Evolutionary conservation across 1,140 invertebrate species (phyloP).

Genomic region (Danaus plexippus): DNA sequence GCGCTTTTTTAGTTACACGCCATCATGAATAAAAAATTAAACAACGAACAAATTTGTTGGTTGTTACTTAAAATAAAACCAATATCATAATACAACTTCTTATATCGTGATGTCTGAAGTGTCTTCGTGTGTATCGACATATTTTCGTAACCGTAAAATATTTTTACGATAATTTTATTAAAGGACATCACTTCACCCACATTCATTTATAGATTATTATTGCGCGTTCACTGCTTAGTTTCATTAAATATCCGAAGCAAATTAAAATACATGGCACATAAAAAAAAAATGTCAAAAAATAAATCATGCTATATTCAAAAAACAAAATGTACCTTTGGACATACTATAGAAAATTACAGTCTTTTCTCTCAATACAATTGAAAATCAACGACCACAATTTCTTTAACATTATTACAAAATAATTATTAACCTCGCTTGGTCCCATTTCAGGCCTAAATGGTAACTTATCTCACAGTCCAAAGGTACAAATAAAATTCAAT

Average conservation of each 20-base stretch:
- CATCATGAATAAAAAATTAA: too few species aligned
- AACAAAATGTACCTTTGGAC: constrained; percentile 24
- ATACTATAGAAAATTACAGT: constrained; percentile 20
- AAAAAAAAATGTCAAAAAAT: constrained; percentile 18
- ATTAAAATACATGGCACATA: constrained; percentile 17
- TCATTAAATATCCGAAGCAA: constrained; percentile 5
- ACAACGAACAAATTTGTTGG: too few species aligned
- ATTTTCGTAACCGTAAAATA: too few species aligned
- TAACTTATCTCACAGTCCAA: constrained; percentile 27
- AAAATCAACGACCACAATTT: constrained; percentile 20
- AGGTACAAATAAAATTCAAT: constrained; percentile 26
- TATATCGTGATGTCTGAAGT: too few species aligned
- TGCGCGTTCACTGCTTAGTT: too few species aligned
- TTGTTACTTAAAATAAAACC: too few species aligned
- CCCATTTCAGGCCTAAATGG: constrained; percentile 33
- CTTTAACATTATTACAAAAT: constrained; percentile 24
- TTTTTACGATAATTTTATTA: too few species aligned
- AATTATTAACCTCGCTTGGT: constrained; percentile 33
- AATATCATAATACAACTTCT: too few species aligned
- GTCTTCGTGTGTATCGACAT: too few species aligned
- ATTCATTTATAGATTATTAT: too few species aligned
- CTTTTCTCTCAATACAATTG: constrained; percentile 24
- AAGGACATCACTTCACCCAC: too few species aligned
- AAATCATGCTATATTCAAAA: constrained; percentile 16
- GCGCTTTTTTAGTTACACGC: background rate